Conservation (phyloP, 2,797 vertebrate species). For the Oreonectes daqikongensis region DNA sequence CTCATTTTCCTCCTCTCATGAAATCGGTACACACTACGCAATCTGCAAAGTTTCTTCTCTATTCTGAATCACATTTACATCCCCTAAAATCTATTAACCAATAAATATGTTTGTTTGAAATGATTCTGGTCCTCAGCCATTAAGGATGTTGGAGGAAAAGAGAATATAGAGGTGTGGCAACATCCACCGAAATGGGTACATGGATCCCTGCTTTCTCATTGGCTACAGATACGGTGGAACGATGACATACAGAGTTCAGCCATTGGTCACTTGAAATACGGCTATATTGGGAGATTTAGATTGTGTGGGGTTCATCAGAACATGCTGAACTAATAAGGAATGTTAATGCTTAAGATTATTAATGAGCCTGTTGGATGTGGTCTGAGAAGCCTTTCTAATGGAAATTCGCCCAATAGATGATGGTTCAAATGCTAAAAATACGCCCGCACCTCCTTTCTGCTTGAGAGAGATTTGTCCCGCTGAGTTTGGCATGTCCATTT, state of each 20-base stretch:
- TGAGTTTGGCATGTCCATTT: conserved; percentile 37
- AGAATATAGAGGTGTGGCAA: conserved; percentile 44
- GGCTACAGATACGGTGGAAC: conserved; percentile 70
- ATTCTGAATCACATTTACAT: conserved; percentile 3
- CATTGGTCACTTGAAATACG: conserved; percentile 64
- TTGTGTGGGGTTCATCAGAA: conserved; percentile 34
- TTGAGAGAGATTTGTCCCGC: conserved; percentile 16
- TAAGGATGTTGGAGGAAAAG: not conserved
- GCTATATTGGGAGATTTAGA: conserved; percentile 6
- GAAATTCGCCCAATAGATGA: conserved; percentile 62
- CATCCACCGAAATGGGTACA: conserved; percentile 61
- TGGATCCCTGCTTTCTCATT: conserved; percentile 64
- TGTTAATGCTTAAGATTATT: conserved; percentile 67
- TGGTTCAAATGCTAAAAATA: conserved; percentile 28
- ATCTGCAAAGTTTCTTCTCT: conserved; percentile 16
- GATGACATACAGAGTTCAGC: conserved; percentile 63
- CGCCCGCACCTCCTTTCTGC: not conserved
- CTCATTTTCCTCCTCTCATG: conserved; percentile 46
- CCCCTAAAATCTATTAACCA: not conserved
- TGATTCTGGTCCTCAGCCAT: not conserved
- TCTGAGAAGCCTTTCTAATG: conserved; percentile 68
- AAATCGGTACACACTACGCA: no score
- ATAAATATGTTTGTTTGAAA: not conserved
- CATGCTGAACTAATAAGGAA: conserved; percentile 63
- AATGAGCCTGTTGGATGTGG: conserved; percentile 70